Base-by-base conservation (phyloP, 2,888 invertebrate species). In the Drosophila nr. fundita region DNA sequence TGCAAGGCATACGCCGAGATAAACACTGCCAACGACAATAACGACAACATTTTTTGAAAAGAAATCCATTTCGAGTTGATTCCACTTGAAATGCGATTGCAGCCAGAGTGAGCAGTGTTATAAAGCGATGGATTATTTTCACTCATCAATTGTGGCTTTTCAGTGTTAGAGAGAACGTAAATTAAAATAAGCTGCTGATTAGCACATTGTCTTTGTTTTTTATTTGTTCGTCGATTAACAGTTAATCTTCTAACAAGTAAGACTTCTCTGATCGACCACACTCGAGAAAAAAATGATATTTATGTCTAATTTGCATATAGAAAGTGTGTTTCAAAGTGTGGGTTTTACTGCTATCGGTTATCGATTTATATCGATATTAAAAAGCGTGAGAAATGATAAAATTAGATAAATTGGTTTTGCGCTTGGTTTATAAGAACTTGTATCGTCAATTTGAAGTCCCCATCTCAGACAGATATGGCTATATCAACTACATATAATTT, bases 31-130 rank as follows among this genome's bases (percentile, higher is more conserved):
- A 8, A 38, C 38, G 8, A 27, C 34, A 27, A 53, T 21, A 48
- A 27, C 10, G 30, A 32, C 42, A 42, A 32, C 50, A 48, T 53
- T 77, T 72, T 60, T 52, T 53, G 27, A 8, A 45, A 45, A 68
- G 40, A 68, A 68, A n/a, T 58, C 38, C 68, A 53, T 24, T 67
- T 38, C 1, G 30, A 53, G 67, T 11, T 54, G 6, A 32, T 45
- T 29, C 29, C 48, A 57, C 38, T 21, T 68, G 57, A 29, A 68
- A 57, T 38, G 45, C 15, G 45, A 45, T 24, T 15, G 8, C 21
- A 45, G 4, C 21, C 2, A 24, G 21, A 15, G 2, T 15, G 21
- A 24, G 4, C 24, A 13, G 21, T 45, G 7, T 45, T 45, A 8
- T 24, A 24, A 45, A 15, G 4, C 21, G 15, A 8, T 27, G 15